Conservation (phyloP, 2,797 vertebrate species). For the Scarus forsteni region DNA sequence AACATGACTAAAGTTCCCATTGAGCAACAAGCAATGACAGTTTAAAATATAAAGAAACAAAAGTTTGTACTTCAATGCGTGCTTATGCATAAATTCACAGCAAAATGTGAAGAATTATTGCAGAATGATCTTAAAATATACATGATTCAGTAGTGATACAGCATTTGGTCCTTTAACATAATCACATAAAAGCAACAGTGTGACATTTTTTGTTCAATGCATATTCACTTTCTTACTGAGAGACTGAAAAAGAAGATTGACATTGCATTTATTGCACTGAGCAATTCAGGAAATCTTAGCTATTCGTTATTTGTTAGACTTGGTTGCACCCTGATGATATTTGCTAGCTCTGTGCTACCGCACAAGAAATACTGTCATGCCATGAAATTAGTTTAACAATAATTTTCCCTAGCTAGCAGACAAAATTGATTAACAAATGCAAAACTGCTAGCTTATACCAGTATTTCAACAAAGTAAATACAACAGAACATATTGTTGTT, state of each 20-base stretch:
- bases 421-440: background rate
- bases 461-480: background rate
- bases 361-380: too few species aligned
- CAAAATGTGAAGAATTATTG: conserved; percentile 78
- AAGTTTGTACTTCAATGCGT: conserved; percentile 62
- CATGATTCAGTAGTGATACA: conserved; percentile 66
- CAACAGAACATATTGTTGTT: background rate
- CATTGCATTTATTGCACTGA: too few species aligned
- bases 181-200: conserved; percentile 46
- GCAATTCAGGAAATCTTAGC: too few species aligned
- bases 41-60: conserved; percentile 60
- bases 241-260: background rate
- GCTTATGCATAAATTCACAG: conserved; percentile 65
- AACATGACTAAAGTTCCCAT: conserved; percentile 70
- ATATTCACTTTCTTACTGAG: background rate
- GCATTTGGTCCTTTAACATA: conserved; percentile 70
- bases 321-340: too few species aligned
- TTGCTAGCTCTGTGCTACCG: too few species aligned
- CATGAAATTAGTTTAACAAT: too few species aligned
- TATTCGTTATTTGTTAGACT: too few species aligned
- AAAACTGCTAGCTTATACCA: background rate
- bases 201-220: conserved; percentile 2
- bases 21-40: conserved; percentile 68
- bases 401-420: too few species aligned
- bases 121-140: conserved; percentile 72